These are phyloP conservation scores for Dendrocincla fuliginosa DNA, from an alignment of 2,797 vertebrate genomes.

Conservation along the genomic window DNA sequence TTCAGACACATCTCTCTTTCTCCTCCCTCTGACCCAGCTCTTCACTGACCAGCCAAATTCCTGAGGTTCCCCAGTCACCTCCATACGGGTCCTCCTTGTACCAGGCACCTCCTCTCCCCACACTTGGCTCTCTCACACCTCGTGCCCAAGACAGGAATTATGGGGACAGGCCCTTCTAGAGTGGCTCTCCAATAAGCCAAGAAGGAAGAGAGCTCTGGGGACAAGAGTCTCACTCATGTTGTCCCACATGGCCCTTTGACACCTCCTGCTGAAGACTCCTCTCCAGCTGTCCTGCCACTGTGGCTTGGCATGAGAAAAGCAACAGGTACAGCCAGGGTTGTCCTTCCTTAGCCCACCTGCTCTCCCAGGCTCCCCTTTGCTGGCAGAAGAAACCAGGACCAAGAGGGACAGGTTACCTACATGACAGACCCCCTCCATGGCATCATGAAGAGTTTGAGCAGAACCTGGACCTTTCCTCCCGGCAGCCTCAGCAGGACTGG, in stretches of 20 bases:
- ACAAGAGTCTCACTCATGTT: background rate
- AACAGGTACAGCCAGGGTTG: background rate
- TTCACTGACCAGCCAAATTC: background rate
- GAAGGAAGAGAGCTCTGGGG: background rate
- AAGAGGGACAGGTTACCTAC: background rate
- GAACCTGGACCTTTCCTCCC: background rate
- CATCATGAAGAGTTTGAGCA: background rate
- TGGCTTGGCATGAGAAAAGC: background rate
- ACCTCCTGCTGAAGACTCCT: background rate
- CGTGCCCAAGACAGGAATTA: accelerated
- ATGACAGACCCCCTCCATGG: background rate
- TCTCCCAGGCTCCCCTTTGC: background rate
- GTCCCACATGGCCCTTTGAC: background rate
- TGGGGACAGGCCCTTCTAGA: background rate
- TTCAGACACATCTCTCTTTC: background rate
- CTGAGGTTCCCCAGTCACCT: background rate
- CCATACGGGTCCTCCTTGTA: background rate
- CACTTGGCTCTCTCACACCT: background rate
- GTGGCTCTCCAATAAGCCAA: background rate
- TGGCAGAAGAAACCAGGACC: background rate
- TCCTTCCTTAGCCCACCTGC: background rate
- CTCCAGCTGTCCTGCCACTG: background rate
- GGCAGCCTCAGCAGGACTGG: background rate
- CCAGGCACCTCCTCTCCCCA: background rate
- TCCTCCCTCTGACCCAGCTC: background rate